Conservation (phyloP, 2,797 vertebrate genomes). For the Anniella stebbinsi region DNA sequence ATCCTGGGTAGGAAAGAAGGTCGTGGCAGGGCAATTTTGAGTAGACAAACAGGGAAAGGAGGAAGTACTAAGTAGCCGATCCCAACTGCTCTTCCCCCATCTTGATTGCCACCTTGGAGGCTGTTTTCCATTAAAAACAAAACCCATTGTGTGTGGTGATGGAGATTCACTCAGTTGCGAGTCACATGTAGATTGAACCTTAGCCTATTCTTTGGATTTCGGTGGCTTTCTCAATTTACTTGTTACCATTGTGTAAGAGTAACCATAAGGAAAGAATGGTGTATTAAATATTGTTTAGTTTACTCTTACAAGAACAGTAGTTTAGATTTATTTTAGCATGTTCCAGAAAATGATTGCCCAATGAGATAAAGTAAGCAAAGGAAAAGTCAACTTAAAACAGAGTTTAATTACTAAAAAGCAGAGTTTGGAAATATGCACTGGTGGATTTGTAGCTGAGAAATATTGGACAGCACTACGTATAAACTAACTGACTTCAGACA, state of each 20-base stretch:
- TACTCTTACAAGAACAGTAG: conserved; percentile 61
- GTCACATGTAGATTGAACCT: background rate
- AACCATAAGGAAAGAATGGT: conserved; percentile 54
- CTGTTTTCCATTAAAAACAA: background rate
- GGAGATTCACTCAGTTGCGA: no score
- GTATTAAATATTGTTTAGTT: conserved; percentile 66
- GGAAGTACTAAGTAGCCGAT: background rate
- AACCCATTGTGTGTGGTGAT: background rate
- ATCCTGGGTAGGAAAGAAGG: background rate
- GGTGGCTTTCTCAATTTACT: conserved; percentile 33
- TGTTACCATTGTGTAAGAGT: conserved; percentile 50
- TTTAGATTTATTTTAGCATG: conserved; percentile 66
- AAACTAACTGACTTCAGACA: conserved; percentile 38
- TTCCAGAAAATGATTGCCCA: conserved; percentile 66
- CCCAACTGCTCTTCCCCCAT: background rate
- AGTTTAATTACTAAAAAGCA: conserved; percentile 62
- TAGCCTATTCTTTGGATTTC: conserved; percentile 38
- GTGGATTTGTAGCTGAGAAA: conserved; percentile 65
- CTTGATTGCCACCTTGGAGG: background rate
- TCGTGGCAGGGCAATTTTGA: background rate
- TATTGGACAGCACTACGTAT: conserved; percentile 19
- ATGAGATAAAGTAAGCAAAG: conserved; percentile 74
- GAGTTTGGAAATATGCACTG: conserved; percentile 57
- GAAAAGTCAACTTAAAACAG: conserved; percentile 65
- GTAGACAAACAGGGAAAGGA: background rate